Percentiles rank a stretch among this genome's conserved stretches.
These are phyloP conservation scores for Hydrochoerus hydrochaeris DNA, from an alignment of 2,113 vertebrate genomes.

Conservation along the genomic window DNA sequence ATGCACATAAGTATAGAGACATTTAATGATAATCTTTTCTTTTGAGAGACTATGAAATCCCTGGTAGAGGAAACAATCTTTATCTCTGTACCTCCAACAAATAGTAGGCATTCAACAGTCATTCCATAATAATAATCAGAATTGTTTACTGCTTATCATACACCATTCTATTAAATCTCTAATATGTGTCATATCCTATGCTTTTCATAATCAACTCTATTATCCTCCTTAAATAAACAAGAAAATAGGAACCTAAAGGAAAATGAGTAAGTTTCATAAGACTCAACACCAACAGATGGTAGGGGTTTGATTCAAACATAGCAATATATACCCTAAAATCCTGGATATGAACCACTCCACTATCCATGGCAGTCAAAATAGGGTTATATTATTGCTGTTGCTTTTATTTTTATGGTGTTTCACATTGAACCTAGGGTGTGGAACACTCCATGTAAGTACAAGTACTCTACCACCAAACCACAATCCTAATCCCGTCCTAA, in stretches of 20 bases:
- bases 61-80: background rate
- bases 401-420: background rate
- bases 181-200: background rate
- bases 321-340: background rate
- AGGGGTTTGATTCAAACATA: background rate
- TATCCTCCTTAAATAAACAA: background rate
- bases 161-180: slow-evolving; percentile 11
- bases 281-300: background rate
- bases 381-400: background rate
- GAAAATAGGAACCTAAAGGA: background rate
- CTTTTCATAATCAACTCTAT: background rate
- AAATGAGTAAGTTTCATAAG: background rate
- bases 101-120: background rate
- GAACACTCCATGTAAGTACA: background rate
- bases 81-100: background rate
- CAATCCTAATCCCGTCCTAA: no score
- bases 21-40: background rate
- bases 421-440: background rate
- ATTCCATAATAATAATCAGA: background rate
- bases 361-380: background rate
- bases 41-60: background rate
- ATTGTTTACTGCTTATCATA: background rate
- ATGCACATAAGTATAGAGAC: background rate
- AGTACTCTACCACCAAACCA: background rate
- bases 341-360: background rate